These are phyloP conservation scores for Narcine bancroftii DNA, from an alignment of 2,113 vertebrate species.

Conservation along the genomic window DNA sequence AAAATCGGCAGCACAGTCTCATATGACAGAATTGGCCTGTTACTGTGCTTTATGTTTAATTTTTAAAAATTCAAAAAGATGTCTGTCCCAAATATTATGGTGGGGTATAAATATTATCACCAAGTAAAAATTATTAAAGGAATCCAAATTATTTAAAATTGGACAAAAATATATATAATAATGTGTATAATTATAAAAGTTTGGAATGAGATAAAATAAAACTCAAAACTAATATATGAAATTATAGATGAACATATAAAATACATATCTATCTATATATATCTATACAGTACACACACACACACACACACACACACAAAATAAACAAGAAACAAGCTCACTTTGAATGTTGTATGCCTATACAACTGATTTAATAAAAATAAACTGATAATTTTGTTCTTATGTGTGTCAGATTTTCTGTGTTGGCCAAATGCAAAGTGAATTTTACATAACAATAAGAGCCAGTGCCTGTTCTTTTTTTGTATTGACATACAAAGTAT, in stretches of 20 bases:
- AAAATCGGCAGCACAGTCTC: too few species aligned
- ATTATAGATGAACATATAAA: not conserved
- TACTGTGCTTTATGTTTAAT: too few species aligned
- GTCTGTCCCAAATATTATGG: too few species aligned
- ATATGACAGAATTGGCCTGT: too few species aligned
- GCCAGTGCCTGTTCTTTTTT: too few species aligned
- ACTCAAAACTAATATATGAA: too few species aligned
- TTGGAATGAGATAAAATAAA: not conserved
- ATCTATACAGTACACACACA: not conserved
- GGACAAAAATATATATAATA: not conserved
- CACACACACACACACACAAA: not conserved
- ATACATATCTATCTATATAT: not conserved
- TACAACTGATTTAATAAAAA: not conserved
- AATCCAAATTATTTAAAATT: not conserved
- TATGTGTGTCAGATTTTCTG: not conserved
- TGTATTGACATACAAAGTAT: too few species aligned
- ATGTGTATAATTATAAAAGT: not conserved
- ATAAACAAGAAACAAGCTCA: not conserved
- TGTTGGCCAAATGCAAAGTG: not conserved
- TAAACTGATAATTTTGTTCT: not conserved
- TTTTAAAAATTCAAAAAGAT: too few species aligned
- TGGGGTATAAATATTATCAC: not conserved
- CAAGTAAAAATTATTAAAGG: not conserved
- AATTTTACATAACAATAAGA: not conserved
- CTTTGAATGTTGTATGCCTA: not conserved